Evolutionary conservation across 2,888 invertebrate species (phyloP), one percentile per base, ranked within the genome.

Genomic region (Argyra leucocephala): DNA sequence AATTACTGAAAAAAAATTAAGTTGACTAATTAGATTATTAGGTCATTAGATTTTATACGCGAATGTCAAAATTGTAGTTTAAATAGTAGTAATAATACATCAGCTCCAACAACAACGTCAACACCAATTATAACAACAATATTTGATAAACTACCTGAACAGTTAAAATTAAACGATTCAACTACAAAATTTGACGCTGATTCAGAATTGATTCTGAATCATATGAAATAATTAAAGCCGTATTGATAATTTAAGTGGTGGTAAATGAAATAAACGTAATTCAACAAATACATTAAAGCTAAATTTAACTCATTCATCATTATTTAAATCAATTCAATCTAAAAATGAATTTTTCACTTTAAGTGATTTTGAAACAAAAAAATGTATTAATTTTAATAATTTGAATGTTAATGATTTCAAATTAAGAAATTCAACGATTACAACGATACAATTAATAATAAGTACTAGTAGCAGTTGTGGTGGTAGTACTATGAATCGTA

Each of bases 111-210:
- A 66, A 67, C 57, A 66, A 66, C 22, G 37, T 62, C 22, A 48
- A 63, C 63, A 65, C 48, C 58, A 12, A n/a, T 57, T 69, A 71
- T 63, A 69, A 69, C 37, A 68, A 70, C 26, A 57, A 36, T 23
- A 63, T 22, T 37, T 58, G 57, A 37, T 69, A 68, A 64, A 61
- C 64, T 65, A 57, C 61, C 68, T 57, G 66, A 57, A 63, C 12
- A 37, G 9, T 62, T 37, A 22, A 4, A 31, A 48, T 69, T 72
- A 26, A 68, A 72, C 21, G 72, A 75, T 15, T 75, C 75, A 2
- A 70, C 76, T 37, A 78, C 76, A 65, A 84, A 84, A 70, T 85
- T 84, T 73, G 85, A 85, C 71, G 85, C 85, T 36, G 85, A 85
- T 73, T 84, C 84, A 62, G 85, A 85, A 72, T n/a, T n/a, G 80